Percentiles rank a stretch among this genome's conserved stretches.
These are phyloP conservation scores for Neolamprologus sp. DNA, from an alignment of 2,113 vertebrate species.

Conservation along the genomic window DNA sequence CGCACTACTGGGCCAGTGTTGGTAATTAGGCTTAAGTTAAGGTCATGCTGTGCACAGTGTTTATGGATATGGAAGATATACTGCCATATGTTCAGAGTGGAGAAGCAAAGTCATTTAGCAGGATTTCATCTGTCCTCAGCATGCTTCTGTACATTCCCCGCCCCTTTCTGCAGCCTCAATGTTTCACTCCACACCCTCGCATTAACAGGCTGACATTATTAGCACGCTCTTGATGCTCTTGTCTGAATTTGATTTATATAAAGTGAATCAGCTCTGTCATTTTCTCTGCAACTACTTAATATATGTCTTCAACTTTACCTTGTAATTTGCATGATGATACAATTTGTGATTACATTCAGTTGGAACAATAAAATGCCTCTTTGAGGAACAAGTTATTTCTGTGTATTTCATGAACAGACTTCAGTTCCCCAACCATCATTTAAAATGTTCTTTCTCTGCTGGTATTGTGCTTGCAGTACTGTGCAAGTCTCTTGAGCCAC, in stretches of 20 bases:
- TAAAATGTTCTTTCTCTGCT: neutral
- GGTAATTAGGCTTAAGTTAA: neutral
- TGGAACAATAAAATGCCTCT: neutral
- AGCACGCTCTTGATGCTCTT: neutral
- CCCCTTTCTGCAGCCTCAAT: neutral
- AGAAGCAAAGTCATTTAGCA: neutral
- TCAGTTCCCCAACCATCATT: neutral
- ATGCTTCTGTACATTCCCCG: neutral
- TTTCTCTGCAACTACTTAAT: neutral
- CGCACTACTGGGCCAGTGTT: neutral
- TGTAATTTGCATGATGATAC: neutral
- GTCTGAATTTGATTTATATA: neutral
- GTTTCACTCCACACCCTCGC: neutral
- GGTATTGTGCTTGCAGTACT: neutral
- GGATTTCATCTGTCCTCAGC: conserved; percentile 11
- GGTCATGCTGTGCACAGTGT: neutral
- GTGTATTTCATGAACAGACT: neutral
- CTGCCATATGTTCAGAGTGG: neutral
- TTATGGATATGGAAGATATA: neutral
- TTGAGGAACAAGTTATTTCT: neutral
- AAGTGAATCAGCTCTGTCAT: neutral
- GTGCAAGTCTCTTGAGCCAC: neutral
- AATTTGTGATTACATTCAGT: neutral
- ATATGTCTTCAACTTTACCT: neutral
- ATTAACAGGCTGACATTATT: neutral